Evolutionary conservation across 1,140 invertebrate genomes (phyloP), one percentile per base, ranked within the genome.

Genomic region (Phymastichus coffea): DNA sequence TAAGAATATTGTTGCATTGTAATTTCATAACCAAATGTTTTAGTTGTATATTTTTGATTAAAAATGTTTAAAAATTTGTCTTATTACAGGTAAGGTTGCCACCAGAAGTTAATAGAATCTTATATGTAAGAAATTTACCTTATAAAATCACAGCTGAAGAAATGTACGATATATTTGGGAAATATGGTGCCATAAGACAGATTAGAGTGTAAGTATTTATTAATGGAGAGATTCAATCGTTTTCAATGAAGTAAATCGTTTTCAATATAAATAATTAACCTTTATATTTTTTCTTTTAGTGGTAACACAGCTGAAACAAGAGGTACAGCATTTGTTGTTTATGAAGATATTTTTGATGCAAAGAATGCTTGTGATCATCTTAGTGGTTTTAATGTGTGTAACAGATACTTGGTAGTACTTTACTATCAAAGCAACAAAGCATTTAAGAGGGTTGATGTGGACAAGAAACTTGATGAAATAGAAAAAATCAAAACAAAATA

Each of bases 121-220:
- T 99, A 14, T 99, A 99, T 72, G 89, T 99, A 2, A 86, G 96
- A 70, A 99, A 99, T 82, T 82, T 99, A 46, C 97, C 98, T 1
- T 99, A 99, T 72, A 99, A 99, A 84, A 99, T 99, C 54, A 98
- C 96, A 51, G 93, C 93, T n/a, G 98, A 99, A 83, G 97, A 99
- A 87, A 99, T 99, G 97, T 99, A 99, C 75, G 97, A 99, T 82
- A 99, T 99, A 65, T 99, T 99, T 86, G 97, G 98, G 30, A 99
- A 99, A 85, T 99, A 98, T 83, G 97, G 97, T 72, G 97, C 97
- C 14, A 98, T 99, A 57, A 80, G 97, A 66, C 98, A 99, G 82
- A 99, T 99, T 54, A 82, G 97, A 83, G 92, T 98, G 91, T 97
- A 88, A 90, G 93, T 90, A 72, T 41, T 35, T 2, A 8, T 44